A percentile compares a stretch with the other conserved stretches of the same genome.
These are phyloP conservation scores for Nycticorax nycticorax DNA, from an alignment of 2,113 vertebrate genomes.

Conservation along the genomic window DNA sequence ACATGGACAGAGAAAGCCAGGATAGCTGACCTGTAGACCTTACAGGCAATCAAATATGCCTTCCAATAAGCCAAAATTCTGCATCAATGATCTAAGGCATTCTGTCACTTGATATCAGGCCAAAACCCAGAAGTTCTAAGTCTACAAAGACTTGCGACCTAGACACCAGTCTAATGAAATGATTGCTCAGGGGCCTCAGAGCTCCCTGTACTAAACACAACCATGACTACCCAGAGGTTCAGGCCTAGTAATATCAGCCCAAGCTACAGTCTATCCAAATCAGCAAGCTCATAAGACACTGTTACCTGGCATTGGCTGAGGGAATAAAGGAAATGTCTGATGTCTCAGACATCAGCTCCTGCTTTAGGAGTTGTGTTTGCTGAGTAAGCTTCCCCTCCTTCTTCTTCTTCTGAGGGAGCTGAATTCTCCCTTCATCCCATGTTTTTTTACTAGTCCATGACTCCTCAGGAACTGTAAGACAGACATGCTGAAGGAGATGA, in stretches of 20 bases:
- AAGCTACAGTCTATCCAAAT: neutral
- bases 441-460: neutral
- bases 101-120: rapidly evolving
- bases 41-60: neutral
- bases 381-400: neutral
- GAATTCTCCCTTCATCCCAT: neutral
- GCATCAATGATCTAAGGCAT: neutral
- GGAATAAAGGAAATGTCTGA: neutral
- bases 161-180: neutral
- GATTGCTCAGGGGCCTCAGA: neutral
- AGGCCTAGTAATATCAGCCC: neutral
- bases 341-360: neutral
- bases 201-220: neutral
- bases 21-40: neutral
- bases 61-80: neutral
- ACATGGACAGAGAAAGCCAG: neutral
- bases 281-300: neutral
- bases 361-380: neutral
- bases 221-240: neutral
- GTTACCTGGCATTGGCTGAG: neutral
- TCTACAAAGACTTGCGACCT: neutral
- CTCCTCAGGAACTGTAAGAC: neutral
- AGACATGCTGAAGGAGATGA: neutral
- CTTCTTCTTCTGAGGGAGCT: neutral
- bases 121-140: neutral